Evolutionary conservation across 2,888 invertebrate species (phyloP).

Genomic region (Leptinotarsa rubiginosa): DNA sequence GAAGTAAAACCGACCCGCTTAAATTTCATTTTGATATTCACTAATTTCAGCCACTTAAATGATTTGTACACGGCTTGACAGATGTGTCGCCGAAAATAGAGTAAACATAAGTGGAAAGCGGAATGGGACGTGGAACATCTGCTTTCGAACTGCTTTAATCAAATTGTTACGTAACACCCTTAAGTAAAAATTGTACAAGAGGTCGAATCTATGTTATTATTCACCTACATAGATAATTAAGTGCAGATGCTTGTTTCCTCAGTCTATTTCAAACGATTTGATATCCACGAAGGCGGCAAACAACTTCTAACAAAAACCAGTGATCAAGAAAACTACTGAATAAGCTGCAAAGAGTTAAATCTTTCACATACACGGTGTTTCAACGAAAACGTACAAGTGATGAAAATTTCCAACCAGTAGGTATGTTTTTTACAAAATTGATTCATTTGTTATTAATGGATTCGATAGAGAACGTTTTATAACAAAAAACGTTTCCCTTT

Average conservation of each 20-base stretch:
- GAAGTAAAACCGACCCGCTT: conserved; percentile 20
- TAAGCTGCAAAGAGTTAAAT: too few relatives aligned
- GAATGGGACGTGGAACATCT: conserved; percentile 20
- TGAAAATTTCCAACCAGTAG: too few relatives aligned
- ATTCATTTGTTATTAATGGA: too few relatives aligned
- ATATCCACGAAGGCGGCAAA: not conserved
- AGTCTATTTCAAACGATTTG: conserved; percentile 12
- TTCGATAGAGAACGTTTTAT: too few relatives aligned
- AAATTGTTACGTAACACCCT: conserved; percentile 21
- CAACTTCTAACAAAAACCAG: not conserved
- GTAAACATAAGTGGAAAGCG: conserved; percentile 22
- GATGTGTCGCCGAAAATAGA: conserved; percentile 16
- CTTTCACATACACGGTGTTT: too few relatives aligned
- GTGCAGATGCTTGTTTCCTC: conserved; percentile 24
- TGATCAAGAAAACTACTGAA: too few relatives aligned
- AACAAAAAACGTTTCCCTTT: too few relatives aligned
- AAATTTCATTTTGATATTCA: conserved; percentile 19
- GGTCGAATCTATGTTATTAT: not conserved
- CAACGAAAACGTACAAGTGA: too few relatives aligned
- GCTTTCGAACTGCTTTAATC: conserved; percentile 22
- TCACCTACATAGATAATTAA: conserved; percentile 23
- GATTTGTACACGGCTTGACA: conserved; percentile 22
- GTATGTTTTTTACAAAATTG: too few relatives aligned
- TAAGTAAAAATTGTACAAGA: not conserved
- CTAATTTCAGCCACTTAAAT: conserved; percentile 21